Evolutionary conservation across 2,113 vertebrate genomes (phyloP), one percentile per base, ranked within the genome.

Genomic region (Dolichotis patagonum): DNA sequence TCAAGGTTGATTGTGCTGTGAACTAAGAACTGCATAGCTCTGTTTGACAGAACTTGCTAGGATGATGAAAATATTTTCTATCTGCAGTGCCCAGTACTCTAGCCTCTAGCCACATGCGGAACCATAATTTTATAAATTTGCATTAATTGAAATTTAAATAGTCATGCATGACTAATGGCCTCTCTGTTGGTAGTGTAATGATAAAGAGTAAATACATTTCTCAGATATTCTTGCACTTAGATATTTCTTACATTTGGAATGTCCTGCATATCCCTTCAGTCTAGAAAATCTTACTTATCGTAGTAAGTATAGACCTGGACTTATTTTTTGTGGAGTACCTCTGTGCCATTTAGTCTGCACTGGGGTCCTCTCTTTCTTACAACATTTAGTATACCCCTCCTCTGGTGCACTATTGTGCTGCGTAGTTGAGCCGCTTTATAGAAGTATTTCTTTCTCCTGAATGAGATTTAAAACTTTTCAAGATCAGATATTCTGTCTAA

Each of bases 401-500:
- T 26, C n/a, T 63, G 49, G 32, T 8, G 7, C 0, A 30, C 14
- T 12, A 14, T 46, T 78, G 63, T 5, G 12, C 26, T 20, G 0
- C 85, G 9, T 35, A 58, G 84, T 54, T 83, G 56, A 87, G 46
- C 62, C 87, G 67, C 71, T 63, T 95, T 52, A n/a, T n/a, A 41
- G 24, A 87, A 69, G 16, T 81, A 9, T 62, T 58, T 96, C 80
- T 83, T 87, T 77, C 52, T 90, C 75, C 28, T 17, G 52, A 65
- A 94, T 91, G 91, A 87, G 87, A 85, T 62, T 95, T 46, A 58
- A 88, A 96, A 84, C 43, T 75, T 75, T 94, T 81, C 0, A 62
- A 96, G 91, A 93, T 84, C 86, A 93, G 69, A 94, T 85, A 90
- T 49, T 86, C 52, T 92, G 78, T 65, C 46, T 85, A 84, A 96